These are phyloP conservation scores for Oplegnathus fasciatus DNA, from an alignment of 2,113 vertebrate species.

Conservation along the genomic window DNA sequence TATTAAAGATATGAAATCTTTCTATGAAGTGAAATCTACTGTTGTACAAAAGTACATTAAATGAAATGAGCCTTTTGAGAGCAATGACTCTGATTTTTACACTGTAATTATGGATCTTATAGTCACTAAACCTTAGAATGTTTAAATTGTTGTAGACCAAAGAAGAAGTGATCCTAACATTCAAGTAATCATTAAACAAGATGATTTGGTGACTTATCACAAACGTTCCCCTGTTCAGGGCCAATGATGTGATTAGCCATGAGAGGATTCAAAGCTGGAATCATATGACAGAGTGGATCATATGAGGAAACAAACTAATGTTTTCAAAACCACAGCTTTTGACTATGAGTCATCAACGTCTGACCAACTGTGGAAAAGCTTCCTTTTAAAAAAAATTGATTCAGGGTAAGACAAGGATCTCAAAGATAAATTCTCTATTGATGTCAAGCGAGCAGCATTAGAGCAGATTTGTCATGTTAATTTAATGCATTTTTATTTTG, in stretches of 20 bases:
- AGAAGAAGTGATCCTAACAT: not conserved
- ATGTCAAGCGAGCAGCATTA: slow-evolving; percentile 41
- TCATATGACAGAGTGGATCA: slow-evolving; percentile 66
- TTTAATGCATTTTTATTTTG: too few relatives aligned
- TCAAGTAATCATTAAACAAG: not conserved
- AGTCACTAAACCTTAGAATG: not conserved
- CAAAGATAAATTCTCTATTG: slow-evolving; percentile 4
- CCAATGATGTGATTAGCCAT: not conserved
- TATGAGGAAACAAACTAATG: slow-evolving; percentile 55
- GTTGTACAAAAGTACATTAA: not conserved
- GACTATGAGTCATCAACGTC: slow-evolving; percentile 67
- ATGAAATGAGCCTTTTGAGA: not conserved
- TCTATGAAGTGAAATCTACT: not conserved
- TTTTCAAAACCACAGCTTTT: slow-evolving; percentile 39
- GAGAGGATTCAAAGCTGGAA: slow-evolving; percentile 29
- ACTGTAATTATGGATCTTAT: not conserved
- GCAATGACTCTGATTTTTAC: not conserved
- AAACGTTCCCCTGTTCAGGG: slow-evolving; percentile 44
- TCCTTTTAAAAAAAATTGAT: slow-evolving; percentile 3
- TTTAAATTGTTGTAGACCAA: not conserved
- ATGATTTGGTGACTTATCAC: slow-evolving; percentile 32
- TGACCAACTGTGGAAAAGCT: slow-evolving; percentile 66
- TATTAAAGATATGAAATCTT: not conserved
- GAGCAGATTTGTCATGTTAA: slow-evolving; percentile 1
- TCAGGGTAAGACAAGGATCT: not conserved